Evolutionary conservation across 2,797 vertebrate genomes (phyloP).

Genomic region (Centropyge bicolor): DNA sequence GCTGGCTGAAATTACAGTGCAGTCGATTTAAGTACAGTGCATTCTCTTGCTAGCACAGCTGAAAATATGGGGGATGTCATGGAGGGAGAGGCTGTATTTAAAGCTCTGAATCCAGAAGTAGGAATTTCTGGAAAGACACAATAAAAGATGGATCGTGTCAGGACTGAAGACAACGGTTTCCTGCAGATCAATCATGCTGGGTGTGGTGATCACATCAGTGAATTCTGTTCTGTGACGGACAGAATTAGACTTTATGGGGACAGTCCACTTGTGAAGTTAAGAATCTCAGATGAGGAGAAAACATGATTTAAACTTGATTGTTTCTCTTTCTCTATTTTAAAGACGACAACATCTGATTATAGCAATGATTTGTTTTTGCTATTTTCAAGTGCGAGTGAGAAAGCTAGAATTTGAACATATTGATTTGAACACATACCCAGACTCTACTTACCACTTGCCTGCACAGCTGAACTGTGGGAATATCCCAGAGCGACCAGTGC

Average conservation of each 20-base stretch:
- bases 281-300: background rate
- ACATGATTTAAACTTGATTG: background rate
- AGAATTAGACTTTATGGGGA: background rate
- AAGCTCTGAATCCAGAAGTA: background rate
- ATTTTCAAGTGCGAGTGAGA: background rate
- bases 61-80: background rate
- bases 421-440: background rate
- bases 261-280: background rate
- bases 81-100: background rate
- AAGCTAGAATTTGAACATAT: background rate
- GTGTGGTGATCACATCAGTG: background rate
- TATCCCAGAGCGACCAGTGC: constrained; percentile 96
- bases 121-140: background rate
- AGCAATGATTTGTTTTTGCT: background rate
- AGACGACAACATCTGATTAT: background rate
- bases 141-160: background rate
- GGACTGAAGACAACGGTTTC: background rate
- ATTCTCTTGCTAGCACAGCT: background rate
- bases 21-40: background rate
- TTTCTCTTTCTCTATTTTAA: too few species aligned
- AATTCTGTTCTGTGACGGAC: background rate
- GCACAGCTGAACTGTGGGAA: constrained; percentile 94
- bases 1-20: background rate
- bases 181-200: background rate
- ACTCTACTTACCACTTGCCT: constrained; percentile 90